Evolutionary conservation across 2,797 vertebrate genomes (phyloP), one percentile per base, ranked within the genome.

Genomic region (Brachyalestes nurse): DNA sequence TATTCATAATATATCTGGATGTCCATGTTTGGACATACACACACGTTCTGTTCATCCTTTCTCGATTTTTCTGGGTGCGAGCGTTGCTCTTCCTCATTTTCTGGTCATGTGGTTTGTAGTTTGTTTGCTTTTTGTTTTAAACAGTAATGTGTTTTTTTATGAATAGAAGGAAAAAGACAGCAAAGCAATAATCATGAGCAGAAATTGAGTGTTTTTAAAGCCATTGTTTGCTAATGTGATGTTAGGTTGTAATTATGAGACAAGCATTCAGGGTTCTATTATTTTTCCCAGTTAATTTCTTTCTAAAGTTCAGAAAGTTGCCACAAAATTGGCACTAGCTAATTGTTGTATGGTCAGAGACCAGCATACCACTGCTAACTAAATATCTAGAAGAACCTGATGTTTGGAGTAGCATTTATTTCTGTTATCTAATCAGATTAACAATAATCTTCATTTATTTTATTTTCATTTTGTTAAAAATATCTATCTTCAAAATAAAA

Each of bases 161-260:
- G n/a, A 70, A 82, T 47, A 23, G 62, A 71, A 69, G 10, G 45
- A 53, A 85, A 86, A 78, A 71, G 72, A 47, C 72, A 81, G 72
- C 77, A 70, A 82, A 90, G 93, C 92, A 94, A 93, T 93, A 93
- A 91, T 88, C 88, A 88, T 83, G 82, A 87, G 85, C 88, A 92
- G 88, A 88, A 90, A 89, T 82, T 72, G 34, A 87, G 78, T 89
- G 83, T 79, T 89, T 90, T 88, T 34, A 66, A 91, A 93, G 93
- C 89, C 92, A 92, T 93, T 89, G 51, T 87, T 89, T 88, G 64
- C 86, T 88, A 72, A 85, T 83, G 69, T 87, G 84, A 79, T 87
- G 69, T 77, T 81, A 70, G 85, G 47, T 5, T 69, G 21, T 61
- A 28, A 74, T 64, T 86, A 78, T 83, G 62, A 81, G 87, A 84